Evolutionary conservation across 2,797 vertebrate species (phyloP).

Genomic region (Argentina silus): DNA sequence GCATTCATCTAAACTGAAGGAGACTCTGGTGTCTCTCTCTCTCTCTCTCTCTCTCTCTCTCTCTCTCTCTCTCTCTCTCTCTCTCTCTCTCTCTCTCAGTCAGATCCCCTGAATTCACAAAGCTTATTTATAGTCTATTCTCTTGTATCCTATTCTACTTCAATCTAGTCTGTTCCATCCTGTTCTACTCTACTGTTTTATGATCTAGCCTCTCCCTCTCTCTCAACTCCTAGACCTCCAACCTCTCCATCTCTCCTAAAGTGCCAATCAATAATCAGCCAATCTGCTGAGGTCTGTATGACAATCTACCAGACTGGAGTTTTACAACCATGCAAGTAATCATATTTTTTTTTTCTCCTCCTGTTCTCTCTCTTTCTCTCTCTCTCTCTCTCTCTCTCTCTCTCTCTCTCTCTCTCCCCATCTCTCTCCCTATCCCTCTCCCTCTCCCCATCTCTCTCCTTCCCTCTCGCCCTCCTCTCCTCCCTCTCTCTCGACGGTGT

Average conservation of each 20-base stretch:
- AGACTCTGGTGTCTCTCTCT: too few relatives aligned
- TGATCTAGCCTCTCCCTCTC: constrained; percentile 13
- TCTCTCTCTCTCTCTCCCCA: constrained; percentile 25
- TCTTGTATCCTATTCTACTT: too few relatives aligned
- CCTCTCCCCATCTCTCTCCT: too few relatives aligned
- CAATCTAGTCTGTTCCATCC: too few relatives aligned
- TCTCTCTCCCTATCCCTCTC: too few relatives aligned
- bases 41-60: too few relatives aligned
- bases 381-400: constrained; percentile 24
- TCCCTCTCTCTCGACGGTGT: not conserved
- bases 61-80: too few relatives aligned
- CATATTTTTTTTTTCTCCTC: not conserved
- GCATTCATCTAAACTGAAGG: too few relatives aligned
- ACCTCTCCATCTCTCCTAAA: constrained; percentile 26
- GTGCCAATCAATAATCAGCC: constrained; percentile 35
- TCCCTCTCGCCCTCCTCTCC: constrained; percentile 17
- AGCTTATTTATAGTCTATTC: too few relatives aligned
- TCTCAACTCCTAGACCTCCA: not conserved
- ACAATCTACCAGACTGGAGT: constrained; percentile 42
- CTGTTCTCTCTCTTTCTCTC: not conserved
- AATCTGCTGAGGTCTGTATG: constrained; percentile 32
- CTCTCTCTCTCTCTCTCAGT: too few relatives aligned
- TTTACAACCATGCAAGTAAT: constrained; percentile 36
- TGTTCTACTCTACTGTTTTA: not conserved
- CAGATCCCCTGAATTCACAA: too few relatives aligned